A percentile compares a stretch with the other conserved stretches of the same genome.
These are phyloP conservation scores for Morbakka virulenta DNA, from an alignment of 30 jellyfish, hydroid and myxozoan species.

Conservation along the genomic window DNA sequence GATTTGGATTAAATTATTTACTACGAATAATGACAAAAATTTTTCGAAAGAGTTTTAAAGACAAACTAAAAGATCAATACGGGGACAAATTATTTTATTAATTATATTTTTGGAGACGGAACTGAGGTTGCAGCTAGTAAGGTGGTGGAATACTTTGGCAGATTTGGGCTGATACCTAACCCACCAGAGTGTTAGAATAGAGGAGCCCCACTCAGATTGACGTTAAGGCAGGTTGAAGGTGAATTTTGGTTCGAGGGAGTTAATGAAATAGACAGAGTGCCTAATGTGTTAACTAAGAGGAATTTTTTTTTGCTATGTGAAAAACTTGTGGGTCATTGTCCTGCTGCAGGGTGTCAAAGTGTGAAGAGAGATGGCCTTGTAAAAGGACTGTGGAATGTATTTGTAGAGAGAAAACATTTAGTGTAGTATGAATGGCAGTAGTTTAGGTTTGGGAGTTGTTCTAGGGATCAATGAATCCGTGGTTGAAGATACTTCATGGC, in stretches of 20 bases:
- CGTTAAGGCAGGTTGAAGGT: constrained; percentile 2
- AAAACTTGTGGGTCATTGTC: constrained; percentile 15
- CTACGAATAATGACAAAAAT: constrained; percentile 24
- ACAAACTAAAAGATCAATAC: too few relatives aligned
- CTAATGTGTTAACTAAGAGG: constrained; percentile 4
- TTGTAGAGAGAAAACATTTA: background rate
- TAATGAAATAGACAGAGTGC: background rate
- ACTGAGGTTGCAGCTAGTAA: too few relatives aligned
- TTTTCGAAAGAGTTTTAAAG: too few relatives aligned
- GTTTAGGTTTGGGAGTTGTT: constrained; percentile 20
- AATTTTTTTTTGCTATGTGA: constrained; percentile 20
- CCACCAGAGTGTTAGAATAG: constrained; percentile 31
- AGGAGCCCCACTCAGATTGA: constrained; percentile 19
- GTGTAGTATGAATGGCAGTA: constrained; percentile 46
- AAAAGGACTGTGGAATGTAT: too few relatives aligned
- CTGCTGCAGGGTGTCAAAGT: constrained; percentile 43
- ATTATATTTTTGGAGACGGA: too few relatives aligned
- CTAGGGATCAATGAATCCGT: constrained; percentile 12
- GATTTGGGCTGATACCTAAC: too few relatives aligned
- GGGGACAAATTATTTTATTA: too few relatives aligned
- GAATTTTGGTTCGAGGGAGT: constrained; percentile 5
- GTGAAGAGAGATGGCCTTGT: constrained; percentile 12
- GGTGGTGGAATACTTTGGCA: too few relatives aligned
- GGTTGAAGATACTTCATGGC: constrained; percentile 54
- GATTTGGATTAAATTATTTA: constrained; percentile 24